Percentiles rank a stretch among this genome's conserved stretches.
Evolutionary conservation across 2,888 invertebrate genomes (phyloP).

Genomic region (Nomada fabriciana): DNA sequence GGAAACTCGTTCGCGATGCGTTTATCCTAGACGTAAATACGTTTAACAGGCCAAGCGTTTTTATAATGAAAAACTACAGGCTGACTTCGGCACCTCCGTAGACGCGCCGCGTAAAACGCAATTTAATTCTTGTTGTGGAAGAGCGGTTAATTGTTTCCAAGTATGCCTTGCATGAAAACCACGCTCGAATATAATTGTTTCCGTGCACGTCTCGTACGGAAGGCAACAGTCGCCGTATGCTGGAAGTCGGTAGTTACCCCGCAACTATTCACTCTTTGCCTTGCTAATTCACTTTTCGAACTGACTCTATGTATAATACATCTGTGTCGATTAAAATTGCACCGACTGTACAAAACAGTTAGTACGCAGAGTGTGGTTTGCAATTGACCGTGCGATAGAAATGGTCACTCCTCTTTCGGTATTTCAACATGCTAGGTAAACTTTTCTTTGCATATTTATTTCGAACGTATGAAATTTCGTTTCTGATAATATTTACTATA

Average conservation of each 20-base stretch:
- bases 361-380: conserved; percentile 16
- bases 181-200: conserved; percentile 58
- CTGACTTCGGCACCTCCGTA: background rate
- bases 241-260: conserved; percentile 6
- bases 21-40: background rate
- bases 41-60: background rate
- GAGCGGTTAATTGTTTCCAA: conserved; percentile 61
- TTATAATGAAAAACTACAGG: background rate
- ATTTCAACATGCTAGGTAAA: background rate
- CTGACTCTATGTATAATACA: conserved; percentile 15
- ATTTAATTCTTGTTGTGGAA: conserved; percentile 48
- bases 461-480: no score
- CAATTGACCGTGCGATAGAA: background rate
- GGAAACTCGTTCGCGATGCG: background rate
- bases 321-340: conserved; percentile 55
- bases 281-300: conserved; percentile 55
- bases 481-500: no score
- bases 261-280: conserved; percentile 26
- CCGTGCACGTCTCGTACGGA: conserved; percentile 48
- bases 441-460: conserved; percentile 2
- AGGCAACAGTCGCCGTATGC: conserved; percentile 3
- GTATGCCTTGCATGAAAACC: conserved; percentile 52
- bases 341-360: conserved; percentile 18
- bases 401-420: background rate
- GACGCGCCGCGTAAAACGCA: conserved; percentile 14